A percentile compares a stretch with the other conserved stretches of the same genome.
Evolutionary conservation across 2,888 invertebrate species (phyloP).

Genomic region (Mesorhabditis spiculigera): DNA sequence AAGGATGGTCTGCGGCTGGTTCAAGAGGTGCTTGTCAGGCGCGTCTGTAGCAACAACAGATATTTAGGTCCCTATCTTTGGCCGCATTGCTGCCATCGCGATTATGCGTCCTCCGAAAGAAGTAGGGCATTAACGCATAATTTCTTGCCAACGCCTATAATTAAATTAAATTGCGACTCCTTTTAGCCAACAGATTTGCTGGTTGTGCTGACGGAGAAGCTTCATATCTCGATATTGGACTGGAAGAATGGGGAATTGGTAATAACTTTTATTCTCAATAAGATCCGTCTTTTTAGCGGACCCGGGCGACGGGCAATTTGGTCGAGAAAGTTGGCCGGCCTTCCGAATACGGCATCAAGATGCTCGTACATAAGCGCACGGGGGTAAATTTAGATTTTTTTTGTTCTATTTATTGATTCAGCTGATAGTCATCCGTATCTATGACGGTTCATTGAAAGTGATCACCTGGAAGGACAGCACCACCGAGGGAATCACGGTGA

Average conservation of each 20-base stretch:
- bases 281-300: conserved; percentile 68
- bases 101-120: conserved; percentile 79
- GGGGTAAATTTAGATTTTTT: conserved; percentile 62
- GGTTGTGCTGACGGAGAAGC: conserved; percentile 84
- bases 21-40: conserved; percentile 73
- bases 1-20: conserved; percentile 89
- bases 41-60: neutral
- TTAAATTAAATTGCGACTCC: too few relatives aligned
- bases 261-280: neutral
- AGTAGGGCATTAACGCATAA: conserved; percentile 26
- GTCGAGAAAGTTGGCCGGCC: conserved; percentile 86
- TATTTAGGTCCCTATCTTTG: conserved; percentile 68
- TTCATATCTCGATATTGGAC: conserved; percentile 95
- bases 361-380: conserved; percentile 85
- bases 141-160: neutral
- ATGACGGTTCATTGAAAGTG: conserved; percentile 94
- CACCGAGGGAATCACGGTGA: conserved; percentile 9
- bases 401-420: conserved; percentile 19
- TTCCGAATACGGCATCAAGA: conserved; percentile 90
- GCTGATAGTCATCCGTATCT: conserved; percentile 87
- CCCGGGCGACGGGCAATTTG: conserved; percentile 92
- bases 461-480: conserved; percentile 87
- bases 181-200: conserved; percentile 58
- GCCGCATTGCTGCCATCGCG: conserved; percentile 88
- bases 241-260: conserved; percentile 66